A percentile compares a stretch with the other conserved stretches of the same genome.
phyloP scores from a whole-genome alignment of 1,140 invertebrate species.

The Aporrectodea caliginosa region DNA sequence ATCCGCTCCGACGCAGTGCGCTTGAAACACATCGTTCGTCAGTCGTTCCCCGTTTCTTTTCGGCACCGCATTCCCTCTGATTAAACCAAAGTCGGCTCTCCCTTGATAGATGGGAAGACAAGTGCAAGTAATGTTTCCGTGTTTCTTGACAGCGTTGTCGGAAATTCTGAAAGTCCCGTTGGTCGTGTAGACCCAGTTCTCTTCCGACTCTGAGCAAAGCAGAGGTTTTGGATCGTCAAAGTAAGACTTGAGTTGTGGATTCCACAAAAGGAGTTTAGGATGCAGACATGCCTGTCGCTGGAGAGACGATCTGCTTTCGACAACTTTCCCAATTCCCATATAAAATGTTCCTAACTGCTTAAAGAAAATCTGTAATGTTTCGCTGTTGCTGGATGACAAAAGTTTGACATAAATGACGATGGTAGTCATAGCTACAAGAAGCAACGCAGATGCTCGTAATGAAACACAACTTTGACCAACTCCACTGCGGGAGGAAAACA shows the following conservation, averaged over 20 bases:
- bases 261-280: background rate
- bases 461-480: no score
- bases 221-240: background rate
- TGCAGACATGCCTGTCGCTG: background rate
- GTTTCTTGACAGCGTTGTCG: slow-evolving; percentile 9
- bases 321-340: no score
- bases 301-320: no score
- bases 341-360: no score
- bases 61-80: background rate
- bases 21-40: slow-evolving; percentile 13
- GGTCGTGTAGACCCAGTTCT: slow-evolving; percentile 29
- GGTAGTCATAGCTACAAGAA: no score
- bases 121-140: slow-evolving; percentile 15
- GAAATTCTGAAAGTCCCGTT: slow-evolving; percentile 29
- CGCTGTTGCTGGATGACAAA: no score
- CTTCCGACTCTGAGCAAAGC: slow-evolving; percentile 5
- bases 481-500: no score
- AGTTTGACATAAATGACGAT: no score
- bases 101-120: slow-evolving; percentile 6
- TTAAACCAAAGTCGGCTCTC: slow-evolving; percentile 12
- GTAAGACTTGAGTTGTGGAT: background rate
- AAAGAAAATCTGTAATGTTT: no score
- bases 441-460: no score
- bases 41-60: background rate
- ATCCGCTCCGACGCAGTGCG: slow-evolving; percentile 4